phyloP scores from a whole-genome alignment of 2,113 vertebrate genomes.

The Brevimyrus niger region DNA sequence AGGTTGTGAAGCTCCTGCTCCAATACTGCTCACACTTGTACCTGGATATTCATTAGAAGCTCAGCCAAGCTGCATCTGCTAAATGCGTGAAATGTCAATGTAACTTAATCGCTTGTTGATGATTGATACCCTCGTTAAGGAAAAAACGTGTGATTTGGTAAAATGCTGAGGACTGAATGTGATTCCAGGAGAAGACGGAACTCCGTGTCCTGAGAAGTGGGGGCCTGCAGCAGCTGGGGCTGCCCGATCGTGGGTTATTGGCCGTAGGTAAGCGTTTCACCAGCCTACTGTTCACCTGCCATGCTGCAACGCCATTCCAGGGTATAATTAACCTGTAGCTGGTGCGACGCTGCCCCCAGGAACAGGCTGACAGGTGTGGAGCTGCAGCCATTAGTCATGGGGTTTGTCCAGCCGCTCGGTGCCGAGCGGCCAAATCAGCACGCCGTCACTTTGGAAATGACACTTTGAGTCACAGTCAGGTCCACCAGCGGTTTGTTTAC shows the following conservation, averaged over 20 bases:
- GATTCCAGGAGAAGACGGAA: neutral
- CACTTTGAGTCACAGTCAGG: slow-evolving; percentile 64
- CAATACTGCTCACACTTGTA: neutral
- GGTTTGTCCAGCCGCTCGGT: slow-evolving; percentile 77
- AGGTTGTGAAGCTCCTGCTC: neutral
- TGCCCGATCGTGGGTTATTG: neutral
- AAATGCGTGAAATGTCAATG: neutral
- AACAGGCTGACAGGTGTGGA: slow-evolving; percentile 68
- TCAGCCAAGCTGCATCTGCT: neutral
- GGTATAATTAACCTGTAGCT: slow-evolving; percentile 49
- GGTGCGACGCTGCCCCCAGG: slow-evolving; percentile 69
- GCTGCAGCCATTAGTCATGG: slow-evolving; percentile 74
- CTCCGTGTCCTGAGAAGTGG: neutral
- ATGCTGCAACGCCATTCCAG: slow-evolving; percentile 57
- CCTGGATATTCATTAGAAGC: neutral
- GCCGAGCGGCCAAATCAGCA: slow-evolving; percentile 63
- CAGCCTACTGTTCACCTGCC: slow-evolving; percentile 52
- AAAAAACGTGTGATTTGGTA: neutral
- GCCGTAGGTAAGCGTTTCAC: slow-evolving; percentile 32
- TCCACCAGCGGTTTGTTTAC: slow-evolving; percentile 46
- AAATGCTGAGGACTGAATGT: neutral
- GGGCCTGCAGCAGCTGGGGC: neutral
- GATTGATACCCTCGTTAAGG: neutral
- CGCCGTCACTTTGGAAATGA: slow-evolving; percentile 68
- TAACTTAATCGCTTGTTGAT: neutral